Evolutionary conservation across 2,113 vertebrate species (phyloP), one percentile per base, ranked within the genome.

Genomic region (Microcebus murinus): DNA sequence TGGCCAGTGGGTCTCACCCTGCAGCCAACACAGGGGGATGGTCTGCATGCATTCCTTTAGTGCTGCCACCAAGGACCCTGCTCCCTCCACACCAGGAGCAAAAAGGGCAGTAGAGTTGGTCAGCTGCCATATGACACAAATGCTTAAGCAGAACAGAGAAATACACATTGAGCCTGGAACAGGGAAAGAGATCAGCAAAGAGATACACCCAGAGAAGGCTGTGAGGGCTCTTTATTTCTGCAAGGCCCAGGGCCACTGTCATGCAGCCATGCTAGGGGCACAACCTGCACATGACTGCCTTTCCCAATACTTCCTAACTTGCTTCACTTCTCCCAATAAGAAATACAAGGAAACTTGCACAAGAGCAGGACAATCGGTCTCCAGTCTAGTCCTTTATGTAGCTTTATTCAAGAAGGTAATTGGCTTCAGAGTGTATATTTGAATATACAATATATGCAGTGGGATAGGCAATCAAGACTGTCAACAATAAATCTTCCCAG

Each of bases 401-500:
- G 45, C 36, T 93, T 73, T 50, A 63, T 83, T 87, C 55, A 61
- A 27, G 92, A 88, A 82, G 48, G 34, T 85, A 92, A 87, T n/a
- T 57, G 68, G 4, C 81, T 79, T 71, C 70, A 29, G 85, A 39
- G 71, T 18, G 11, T 23, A 18, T 65, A 48, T 91, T 48, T 84
- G 45, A 83, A 79, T n/a, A 77, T 18, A 55, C 31, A 90, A 25
- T 65, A 11, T 48, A 31, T 45, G 45, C 59, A 34, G 59, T 31
- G 23, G 42, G 67, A 90, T 39, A 42, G 36, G 57, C 61, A 85
- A 77, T 81, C 73, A 36, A 82, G 91, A 42, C 27, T 36, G 68
- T 76, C 48, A 88, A 71, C 73, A 68, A 50, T 91, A 85, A 74
- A 86, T 96, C 94, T 83, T 91, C 71, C 86, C 61, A 82, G 73